Percentiles rank a stretch among this genome's conserved stretches.
phyloP scores from a whole-genome alignment of 2,888 invertebrate genomes.

The Drosophila birchii region DNA sequence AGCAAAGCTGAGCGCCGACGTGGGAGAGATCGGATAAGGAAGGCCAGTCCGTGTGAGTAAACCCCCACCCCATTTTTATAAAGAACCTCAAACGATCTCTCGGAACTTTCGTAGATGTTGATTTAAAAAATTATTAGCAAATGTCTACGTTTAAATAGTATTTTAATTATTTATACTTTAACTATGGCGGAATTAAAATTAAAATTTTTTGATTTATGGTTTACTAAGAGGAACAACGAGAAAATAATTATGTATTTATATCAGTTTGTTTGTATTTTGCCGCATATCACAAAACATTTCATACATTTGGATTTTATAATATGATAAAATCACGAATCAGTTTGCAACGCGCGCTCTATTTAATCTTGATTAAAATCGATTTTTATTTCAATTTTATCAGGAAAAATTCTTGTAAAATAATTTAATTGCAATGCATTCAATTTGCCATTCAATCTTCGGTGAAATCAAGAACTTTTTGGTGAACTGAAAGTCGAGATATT shows the following conservation, averaged over 20 bases:
- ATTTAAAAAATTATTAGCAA: neutral
- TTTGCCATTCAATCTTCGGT: neutral
- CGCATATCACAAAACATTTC: too few species aligned
- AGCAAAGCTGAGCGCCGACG: conserved; percentile 55
- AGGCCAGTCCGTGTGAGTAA: conserved; percentile 63
- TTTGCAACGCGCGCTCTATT: too few species aligned
- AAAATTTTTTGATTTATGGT: neutral
- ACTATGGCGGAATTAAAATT: too few species aligned
- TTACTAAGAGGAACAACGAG: neutral
- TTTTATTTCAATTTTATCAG: neutral
- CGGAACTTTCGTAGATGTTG: neutral
- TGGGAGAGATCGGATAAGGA: conserved; percentile 52
- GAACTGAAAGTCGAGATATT: conserved; percentile 16
- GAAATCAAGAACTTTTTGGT: neutral
- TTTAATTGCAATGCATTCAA: neutral
- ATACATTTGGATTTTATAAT: too few species aligned
- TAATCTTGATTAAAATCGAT: too few species aligned
- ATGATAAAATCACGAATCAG: too few species aligned
- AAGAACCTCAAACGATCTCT: conserved; percentile 6
- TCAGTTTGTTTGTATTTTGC: too few species aligned
- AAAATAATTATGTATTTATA: too few species aligned
- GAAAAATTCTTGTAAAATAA: neutral
- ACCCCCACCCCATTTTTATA: conserved; percentile 18
- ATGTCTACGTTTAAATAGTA: neutral
- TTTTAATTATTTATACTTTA: neutral